Evolutionary conservation across 2,797 vertebrate species (phyloP), one percentile per base, ranked within the genome.

Genomic region (Avahi laniger): DNA sequence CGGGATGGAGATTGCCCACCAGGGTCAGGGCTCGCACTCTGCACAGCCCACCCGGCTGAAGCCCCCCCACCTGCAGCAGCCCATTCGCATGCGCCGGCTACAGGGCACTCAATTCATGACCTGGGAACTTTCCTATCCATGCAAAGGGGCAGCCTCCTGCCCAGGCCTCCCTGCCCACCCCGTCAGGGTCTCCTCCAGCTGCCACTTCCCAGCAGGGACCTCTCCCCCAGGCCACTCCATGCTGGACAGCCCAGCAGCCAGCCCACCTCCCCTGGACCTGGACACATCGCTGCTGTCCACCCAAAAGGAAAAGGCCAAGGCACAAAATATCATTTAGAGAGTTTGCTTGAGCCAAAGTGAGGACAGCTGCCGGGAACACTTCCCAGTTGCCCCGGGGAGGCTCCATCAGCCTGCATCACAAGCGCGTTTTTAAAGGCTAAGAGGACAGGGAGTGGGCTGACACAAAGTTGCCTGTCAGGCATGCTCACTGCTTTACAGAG

Each of bases 1-100:
- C 6, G 0, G 0, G 0, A 6, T 7, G 10, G 35, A 28, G 54
- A 30, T 4, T 0, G 3, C 26, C 33, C 10, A 0, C 33, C 33
- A 65, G 33, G 10, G 33, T 65, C 33, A 65, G 63, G 63, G 63
- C 63, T 30, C 3, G 6, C 30, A 65, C 30, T 3, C 61, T 1
- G 3, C 15, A 65, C 5, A 7, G 61, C 61, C 33, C 63, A 63
- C 3, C 57, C 1, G 7, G 63, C 63, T 65, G 33, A n/a, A 33
- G 12, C 61, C 61, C 12, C 33, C 41, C 24, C 33, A 22, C 52
- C 18, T 2, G 46, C 20, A 3, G 70, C 79, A n/a, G 61, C 5
- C 10, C 30, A 20, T 24, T 41, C 33, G n/a, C 54, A 15, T 43
- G 0, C 18, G 24, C 57, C 30, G 2, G 4, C 54, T 2, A 30